Evolutionary conservation across 2,113 vertebrate species (phyloP).

Genomic region (Oryzias melastigma): DNA sequence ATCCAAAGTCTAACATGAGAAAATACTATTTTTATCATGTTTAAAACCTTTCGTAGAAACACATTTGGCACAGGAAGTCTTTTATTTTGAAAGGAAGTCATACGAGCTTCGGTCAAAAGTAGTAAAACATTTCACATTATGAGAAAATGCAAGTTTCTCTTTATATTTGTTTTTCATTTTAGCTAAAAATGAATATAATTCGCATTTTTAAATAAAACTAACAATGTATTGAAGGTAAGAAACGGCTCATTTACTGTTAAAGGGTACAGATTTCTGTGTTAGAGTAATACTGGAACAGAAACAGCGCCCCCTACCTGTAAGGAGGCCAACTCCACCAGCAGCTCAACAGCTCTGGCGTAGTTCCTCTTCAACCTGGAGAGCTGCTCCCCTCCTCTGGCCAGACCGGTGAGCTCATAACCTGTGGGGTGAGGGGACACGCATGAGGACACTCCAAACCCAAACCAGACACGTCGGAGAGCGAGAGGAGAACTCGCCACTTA

Average conservation of each 20-base stretch:
- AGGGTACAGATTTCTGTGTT: no score
- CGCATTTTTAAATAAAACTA: no score
- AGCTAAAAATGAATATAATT: not conserved
- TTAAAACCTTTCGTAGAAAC: no score
- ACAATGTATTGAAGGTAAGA: not conserved
- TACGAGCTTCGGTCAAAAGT: no score
- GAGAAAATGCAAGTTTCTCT: no score
- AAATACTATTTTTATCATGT: no score
- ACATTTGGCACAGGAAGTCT: no score
- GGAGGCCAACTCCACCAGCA: constrained; percentile 96
- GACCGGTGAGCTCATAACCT: constrained; percentile 97
- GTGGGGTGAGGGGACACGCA: constrained; percentile 2
- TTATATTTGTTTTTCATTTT: no score
- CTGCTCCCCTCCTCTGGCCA: constrained; percentile 96
- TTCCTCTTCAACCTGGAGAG: constrained; percentile 97
- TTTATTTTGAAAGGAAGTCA: no score
- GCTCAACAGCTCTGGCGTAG: constrained; percentile 96
- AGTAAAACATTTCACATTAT: no score
- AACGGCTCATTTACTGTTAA: no score
- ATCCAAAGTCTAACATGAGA: no score
- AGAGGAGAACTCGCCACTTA: constrained; percentile 74
- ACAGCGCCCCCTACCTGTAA: constrained; percentile 84
- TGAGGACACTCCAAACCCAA: not conserved
- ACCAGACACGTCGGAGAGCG: constrained; percentile 10
- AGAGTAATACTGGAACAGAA: not conserved